A percentile compares a stretch with the other conserved stretches of the same genome.
These are phyloP conservation scores for Bucco capensis DNA, from an alignment of 2,113 vertebrate species.

Conservation along the genomic window DNA sequence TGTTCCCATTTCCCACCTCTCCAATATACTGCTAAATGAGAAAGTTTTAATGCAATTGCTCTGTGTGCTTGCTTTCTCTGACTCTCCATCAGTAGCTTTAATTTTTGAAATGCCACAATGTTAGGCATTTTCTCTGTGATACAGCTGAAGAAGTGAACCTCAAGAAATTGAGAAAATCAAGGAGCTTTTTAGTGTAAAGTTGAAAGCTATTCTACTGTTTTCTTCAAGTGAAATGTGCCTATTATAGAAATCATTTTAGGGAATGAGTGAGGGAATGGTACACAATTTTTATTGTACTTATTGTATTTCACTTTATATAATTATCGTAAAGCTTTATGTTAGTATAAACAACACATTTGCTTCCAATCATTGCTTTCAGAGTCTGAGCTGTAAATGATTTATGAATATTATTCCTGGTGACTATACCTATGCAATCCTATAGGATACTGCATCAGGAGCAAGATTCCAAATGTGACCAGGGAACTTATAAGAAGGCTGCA, in stretches of 20 bases:
- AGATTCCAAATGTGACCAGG: too few relatives aligned
- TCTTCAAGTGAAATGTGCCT: background rate
- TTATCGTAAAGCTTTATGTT: background rate
- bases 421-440: background rate
- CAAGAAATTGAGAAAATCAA: background rate
- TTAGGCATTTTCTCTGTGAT: background rate
- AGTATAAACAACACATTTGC: background rate
- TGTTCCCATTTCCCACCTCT: background rate
- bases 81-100: background rate
- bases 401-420: background rate
- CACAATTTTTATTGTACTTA: background rate
- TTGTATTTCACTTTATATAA: background rate
- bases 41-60: background rate
- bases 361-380: background rate
- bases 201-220: background rate
- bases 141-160: background rate
- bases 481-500: too few relatives aligned
- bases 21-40: background rate
- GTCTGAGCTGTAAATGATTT: background rate
- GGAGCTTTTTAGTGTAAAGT: background rate
- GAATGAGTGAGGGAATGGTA: background rate
- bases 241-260: background rate
- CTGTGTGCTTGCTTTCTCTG: background rate
- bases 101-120: background rate
- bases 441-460: background rate